Evolutionary conservation across 2,113 vertebrate species (phyloP), one percentile per base, ranked within the genome.

Genomic region (Anthoscopus minutus): DNA sequence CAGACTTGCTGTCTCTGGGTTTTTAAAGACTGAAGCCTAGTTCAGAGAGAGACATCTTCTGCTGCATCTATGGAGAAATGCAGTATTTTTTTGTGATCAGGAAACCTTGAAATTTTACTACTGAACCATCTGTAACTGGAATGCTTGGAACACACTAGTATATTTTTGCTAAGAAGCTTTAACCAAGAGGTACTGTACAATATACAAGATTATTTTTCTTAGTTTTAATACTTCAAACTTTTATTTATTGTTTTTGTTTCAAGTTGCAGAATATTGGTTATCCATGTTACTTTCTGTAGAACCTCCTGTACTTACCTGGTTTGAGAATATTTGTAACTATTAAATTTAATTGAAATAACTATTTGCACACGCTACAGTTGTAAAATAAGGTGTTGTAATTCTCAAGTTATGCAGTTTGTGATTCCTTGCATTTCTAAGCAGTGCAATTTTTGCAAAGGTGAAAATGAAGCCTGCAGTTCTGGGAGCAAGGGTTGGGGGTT

Each of bases 101-200:
- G 48, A 80, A 91, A 76, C 72, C 76, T 85, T 95, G 79, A 83
- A 64, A 73, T 95, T 96, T 95, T 96, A 85, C 66, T 95, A 82
- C 7, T 70, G 72, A 89, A 82, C 56, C 53, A 70, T 86, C 85
- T 86, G 77, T 64, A 93, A 95, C 74, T 85, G 67, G 95, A 93
- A 85, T 72, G 86, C 83, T 94, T 89, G 96, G 78, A 95, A 90
- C 30, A 54, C 42, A 57, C 82, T 44, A 44, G 61, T 91, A 70
- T 91, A 96, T 97, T 98, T 97, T 97, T 96, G 91, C 92, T 91
- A 97, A 96, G 93, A 89, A 88, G 62, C 94, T 97, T 96, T 96
- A 95, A 93, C 78, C 71, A 91, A 94, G 91, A 94, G 72, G 72
- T 92, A 92, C 88, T 81, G 79, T 93, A 93, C 92, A 94, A 73